These are phyloP conservation scores for Tapirus indicus DNA, from an alignment of 2,797 vertebrate species.

Conservation along the genomic window DNA sequence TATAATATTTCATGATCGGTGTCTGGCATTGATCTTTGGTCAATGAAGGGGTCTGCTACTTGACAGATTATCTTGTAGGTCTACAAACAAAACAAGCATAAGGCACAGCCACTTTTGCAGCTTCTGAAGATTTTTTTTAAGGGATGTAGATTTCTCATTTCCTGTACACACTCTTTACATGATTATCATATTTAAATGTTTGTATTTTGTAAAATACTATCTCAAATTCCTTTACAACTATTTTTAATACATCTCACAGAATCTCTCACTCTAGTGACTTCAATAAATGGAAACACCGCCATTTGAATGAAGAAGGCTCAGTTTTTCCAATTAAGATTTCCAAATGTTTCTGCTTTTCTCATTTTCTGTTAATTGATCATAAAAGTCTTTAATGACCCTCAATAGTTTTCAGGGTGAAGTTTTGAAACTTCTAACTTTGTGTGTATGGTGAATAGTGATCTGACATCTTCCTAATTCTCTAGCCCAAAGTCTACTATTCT, in stretches of 20 bases:
- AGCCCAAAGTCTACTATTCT: not conserved
- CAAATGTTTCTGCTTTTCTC: not conserved
- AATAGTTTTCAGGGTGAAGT: not conserved
- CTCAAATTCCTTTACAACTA: not conserved
- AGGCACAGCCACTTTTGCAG: not conserved
- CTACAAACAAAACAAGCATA: not conserved
- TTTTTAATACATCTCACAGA: not conserved
- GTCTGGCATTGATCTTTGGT: not conserved
- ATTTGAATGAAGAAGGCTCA: not conserved
- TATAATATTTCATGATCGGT: not conserved
- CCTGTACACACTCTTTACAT: not conserved
- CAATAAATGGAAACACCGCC: not conserved
- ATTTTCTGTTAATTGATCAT: not conserved
- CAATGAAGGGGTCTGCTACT: not conserved
- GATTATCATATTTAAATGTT: not conserved
- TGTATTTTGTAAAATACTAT: not conserved
- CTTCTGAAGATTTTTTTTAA: not conserved
- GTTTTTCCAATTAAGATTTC: not conserved
- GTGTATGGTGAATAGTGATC: not conserved
- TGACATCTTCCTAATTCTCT: not conserved
- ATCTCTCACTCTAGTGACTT: not conserved
- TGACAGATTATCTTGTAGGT: not conserved
- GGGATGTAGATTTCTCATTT: not conserved
- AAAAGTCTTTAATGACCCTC: not conserved
- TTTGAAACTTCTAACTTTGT: not conserved